These are phyloP conservation scores for Tamias sibiricus DNA, from an alignment of 2,113 vertebrate genomes.

Conservation along the genomic window DNA sequence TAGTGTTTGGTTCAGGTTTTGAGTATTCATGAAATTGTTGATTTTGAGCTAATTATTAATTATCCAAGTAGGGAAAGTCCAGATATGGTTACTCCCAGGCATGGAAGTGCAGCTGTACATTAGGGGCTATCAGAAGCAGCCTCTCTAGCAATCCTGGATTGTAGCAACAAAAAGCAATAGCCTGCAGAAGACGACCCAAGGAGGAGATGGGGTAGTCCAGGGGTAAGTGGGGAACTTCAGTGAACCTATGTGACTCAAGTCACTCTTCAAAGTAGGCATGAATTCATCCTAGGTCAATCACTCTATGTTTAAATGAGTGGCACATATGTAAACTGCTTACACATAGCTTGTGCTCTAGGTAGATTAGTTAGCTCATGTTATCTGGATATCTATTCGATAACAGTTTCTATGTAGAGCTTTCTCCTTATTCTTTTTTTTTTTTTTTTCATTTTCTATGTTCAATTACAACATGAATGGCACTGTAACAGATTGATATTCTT, in stretches of 20 bases:
- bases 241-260: neutral
- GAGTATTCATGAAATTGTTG: neutral
- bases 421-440: neutral
- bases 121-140: neutral
- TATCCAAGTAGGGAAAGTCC: neutral
- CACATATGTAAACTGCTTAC: neutral
- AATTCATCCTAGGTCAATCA: neutral
- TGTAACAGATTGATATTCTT: neutral
- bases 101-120: neutral
- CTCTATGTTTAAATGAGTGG: neutral
- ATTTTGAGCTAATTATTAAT: neutral
- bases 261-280: neutral
- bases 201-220: neutral
- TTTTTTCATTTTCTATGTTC: neutral
- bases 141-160: neutral
- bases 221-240: neutral
- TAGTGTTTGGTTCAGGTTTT: neutral
- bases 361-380: neutral
- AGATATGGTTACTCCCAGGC: neutral
- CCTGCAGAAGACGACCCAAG: neutral
- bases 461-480: neutral
- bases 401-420: neutral
- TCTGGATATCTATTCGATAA: neutral
- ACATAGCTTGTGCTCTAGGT: neutral
- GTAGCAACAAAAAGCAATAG: neutral